A percentile compares a stretch with the other conserved stretches of the same genome.
phyloP scores from a whole-genome alignment of 2,113 vertebrate species.

The Egretta garzetta region DNA sequence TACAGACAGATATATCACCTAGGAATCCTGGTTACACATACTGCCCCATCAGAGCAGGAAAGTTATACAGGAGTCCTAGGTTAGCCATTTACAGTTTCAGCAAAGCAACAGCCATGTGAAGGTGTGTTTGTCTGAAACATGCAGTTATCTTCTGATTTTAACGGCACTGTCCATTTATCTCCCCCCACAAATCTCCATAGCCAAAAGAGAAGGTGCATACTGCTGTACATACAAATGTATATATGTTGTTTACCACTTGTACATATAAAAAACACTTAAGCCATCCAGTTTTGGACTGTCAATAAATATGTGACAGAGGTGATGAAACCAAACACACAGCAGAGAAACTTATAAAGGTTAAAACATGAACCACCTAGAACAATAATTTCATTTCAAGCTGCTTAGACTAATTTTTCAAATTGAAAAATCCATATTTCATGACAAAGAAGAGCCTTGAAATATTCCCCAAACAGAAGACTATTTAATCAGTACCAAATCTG shows the following conservation, averaged over 20 bases:
- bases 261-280: neutral
- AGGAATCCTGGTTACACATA: neutral
- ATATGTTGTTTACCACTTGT: neutral
- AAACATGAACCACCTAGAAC: neutral
- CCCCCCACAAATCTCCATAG: neutral
- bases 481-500: neutral
- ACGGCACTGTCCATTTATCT: neutral
- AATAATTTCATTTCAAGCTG: neutral
- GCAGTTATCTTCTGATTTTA: neutral
- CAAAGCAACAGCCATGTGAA: neutral
- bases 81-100: neutral
- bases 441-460: neutral
- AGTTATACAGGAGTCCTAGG: neutral
- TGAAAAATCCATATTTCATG: neutral
- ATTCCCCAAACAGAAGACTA: neutral
- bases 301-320: neutral
- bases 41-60: neutral
- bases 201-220: neutral
- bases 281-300: neutral
- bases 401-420: neutral
- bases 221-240: neutral
- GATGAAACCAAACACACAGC: neutral
- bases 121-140: neutral
- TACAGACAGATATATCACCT: neutral
- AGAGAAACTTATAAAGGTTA: neutral